Conservation (phyloP, 2,113 vertebrate genomes). For the Oreochromis niloticus region DNA sequence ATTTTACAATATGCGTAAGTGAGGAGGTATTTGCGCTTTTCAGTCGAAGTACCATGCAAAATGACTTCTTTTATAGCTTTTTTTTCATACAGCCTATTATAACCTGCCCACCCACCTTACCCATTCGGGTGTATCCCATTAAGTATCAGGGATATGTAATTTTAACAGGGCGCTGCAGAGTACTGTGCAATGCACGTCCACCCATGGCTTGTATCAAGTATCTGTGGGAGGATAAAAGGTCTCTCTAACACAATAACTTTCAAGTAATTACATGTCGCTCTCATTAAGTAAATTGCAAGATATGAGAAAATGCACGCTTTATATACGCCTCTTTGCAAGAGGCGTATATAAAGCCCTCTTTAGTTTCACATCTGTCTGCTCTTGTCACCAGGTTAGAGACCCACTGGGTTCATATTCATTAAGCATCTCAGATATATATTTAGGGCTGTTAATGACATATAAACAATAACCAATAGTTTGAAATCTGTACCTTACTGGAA, state of each 20-base stretch:
- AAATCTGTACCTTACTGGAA: not conserved
- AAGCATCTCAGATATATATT: not conserved
- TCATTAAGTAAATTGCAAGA: not conserved
- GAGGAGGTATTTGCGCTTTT: not conserved
- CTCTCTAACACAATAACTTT: not conserved
- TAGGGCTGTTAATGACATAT: not conserved
- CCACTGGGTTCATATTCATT: not conserved
- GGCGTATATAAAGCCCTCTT: not conserved
- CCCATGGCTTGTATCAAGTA: not conserved
- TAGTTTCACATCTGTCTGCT: not conserved
- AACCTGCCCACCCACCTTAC: not conserved
- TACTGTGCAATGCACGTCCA: not conserved
- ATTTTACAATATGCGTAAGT: not conserved
- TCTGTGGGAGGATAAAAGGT: not conserved
- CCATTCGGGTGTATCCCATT: not conserved
- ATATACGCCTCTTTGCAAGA: not conserved
- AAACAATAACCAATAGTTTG: not conserved
- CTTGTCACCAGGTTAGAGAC: not conserved
- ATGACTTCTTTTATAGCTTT: not conserved
- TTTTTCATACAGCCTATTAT: not conserved
- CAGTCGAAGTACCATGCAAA: not conserved
- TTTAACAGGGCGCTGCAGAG: not conserved
- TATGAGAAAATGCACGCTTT: not conserved
- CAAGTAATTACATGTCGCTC: not conserved
- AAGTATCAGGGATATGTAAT: not conserved